These are phyloP conservation scores for Andrena bucephala DNA, from an alignment of 2,888 invertebrate genomes.

Conservation along the genomic window DNA sequence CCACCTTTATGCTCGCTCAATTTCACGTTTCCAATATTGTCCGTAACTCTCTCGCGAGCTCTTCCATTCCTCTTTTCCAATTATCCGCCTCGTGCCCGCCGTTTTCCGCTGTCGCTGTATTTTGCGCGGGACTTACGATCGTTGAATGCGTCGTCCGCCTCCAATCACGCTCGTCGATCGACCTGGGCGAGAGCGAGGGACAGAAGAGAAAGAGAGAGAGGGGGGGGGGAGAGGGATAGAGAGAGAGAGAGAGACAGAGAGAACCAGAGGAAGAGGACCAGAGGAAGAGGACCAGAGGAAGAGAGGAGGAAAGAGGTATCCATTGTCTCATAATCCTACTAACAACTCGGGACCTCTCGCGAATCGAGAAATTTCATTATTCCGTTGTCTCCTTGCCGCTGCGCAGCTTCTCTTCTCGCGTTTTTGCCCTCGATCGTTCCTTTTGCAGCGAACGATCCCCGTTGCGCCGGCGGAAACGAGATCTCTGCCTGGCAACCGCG, in stretches of 20 bases:
- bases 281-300: neutral
- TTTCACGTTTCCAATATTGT: constrained; percentile 78
- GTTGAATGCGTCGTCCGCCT: constrained; percentile 54
- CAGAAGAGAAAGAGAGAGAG: neutral
- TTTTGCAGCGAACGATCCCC: too few species aligned
- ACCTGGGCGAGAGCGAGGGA: constrained; percentile 15
- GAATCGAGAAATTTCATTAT: constrained; percentile 56
- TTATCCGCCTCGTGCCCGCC: constrained; percentile 58
- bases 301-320: constrained; percentile 8
- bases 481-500: neutral
- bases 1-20: constrained; percentile 76
- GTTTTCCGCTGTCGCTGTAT: constrained; percentile 45
- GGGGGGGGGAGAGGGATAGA: too few species aligned
- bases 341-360: constrained; percentile 60
- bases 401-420: neutral
- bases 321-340: constrained; percentile 72
- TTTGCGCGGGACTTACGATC: constrained; percentile 68
- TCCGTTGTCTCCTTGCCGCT: constrained; percentile 1
- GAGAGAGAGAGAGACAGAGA: neutral
- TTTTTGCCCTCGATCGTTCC: neutral
- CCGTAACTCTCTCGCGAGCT: constrained; percentile 54
- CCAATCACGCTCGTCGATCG: constrained; percentile 31
- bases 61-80: constrained; percentile 68
- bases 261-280: neutral
- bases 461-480: neutral